Evolutionary conservation across 2,113 vertebrate genomes (phyloP), one percentile per base, ranked within the genome.

Genomic region (Laticauda colubrina): DNA sequence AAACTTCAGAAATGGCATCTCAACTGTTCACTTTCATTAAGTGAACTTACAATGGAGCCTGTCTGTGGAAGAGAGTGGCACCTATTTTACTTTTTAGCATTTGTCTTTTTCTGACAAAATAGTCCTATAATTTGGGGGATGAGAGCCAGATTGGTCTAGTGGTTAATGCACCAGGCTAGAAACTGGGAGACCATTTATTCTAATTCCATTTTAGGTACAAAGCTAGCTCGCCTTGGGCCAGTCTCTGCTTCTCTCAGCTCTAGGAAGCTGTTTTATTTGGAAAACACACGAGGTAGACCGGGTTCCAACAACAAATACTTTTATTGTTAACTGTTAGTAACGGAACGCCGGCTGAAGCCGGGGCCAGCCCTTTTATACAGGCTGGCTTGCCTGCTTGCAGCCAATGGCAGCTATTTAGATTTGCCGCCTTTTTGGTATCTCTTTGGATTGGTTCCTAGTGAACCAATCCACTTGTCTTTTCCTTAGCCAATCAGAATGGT

Each of bases 61-160:
- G 56, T 89, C 87, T 93, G 0, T 8, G 23, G 4, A 87, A 69
- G 53, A 59, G 29, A 21, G 88, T 75, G 2, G 18, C 34, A n/a
- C n/a, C 51, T 95, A 59, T 64, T 69, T 94, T 89, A 87, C 57
- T 89, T 92, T 91, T 54, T 85, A 69, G 45, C 43, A 61, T 92
- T 64, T 92, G 45, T 93, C 51, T 94, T 96, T 61, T 45, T 89
- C 57, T 87, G 26, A 20, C 8, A n/a, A 57, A 90, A 61, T 91
- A 81, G 23, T 85, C 43, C 20, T 69, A 85, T 86, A 88, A 59
- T 55, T 81, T 59, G 69, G 64, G 39, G 43, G 64, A 89, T 11
- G 45, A 43, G 23, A 48, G 10, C 24, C 59, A 61, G 24, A 29
- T 64, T 11, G 10, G 61, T 64, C 3, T 64, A 64, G 61, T 12